These are phyloP conservation scores for Halichoeres trimaculatus DNA, from an alignment of 2,113 vertebrate genomes.

Conservation along the genomic window DNA sequence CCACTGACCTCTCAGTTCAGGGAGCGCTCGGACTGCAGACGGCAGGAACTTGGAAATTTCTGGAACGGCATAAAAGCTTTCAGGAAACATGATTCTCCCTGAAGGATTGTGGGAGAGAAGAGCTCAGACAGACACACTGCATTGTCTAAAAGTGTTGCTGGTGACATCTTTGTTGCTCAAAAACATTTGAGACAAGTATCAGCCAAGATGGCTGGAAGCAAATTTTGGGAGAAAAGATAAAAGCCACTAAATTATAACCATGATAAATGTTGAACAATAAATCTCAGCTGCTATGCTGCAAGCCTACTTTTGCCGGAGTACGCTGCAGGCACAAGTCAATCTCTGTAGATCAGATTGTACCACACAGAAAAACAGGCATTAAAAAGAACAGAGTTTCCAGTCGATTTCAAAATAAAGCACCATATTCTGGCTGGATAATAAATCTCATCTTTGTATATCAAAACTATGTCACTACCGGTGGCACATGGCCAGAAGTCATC, in stretches of 20 bases:
- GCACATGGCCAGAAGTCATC: too few species aligned
- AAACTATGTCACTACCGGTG: too few species aligned
- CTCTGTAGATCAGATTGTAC: too few species aligned
- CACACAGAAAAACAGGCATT: too few species aligned
- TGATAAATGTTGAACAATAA: neutral
- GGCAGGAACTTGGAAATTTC: conserved; percentile 61
- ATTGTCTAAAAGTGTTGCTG: conserved; percentile 24
- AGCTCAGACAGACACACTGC: conserved; percentile 38
- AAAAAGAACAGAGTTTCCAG: too few species aligned
- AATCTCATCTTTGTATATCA: too few species aligned
- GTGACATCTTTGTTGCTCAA: conserved; percentile 18
- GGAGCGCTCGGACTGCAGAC: conserved; percentile 55
- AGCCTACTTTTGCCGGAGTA: too few species aligned
- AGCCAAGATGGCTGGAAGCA: neutral
- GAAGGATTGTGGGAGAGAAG: conserved; percentile 43
- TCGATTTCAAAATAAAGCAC: too few species aligned
- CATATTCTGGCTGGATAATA: too few species aligned
- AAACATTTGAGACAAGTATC: conserved; percentile 15
- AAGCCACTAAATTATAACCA: neutral
- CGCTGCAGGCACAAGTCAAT: too few species aligned
- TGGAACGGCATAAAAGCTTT: conserved; percentile 68
- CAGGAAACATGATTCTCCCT: conserved; percentile 67
- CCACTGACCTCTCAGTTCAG: conserved; percentile 65
- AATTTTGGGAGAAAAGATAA: neutral
- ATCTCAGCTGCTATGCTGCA: too few species aligned